A percentile compares a stretch with the other conserved stretches of the same genome.
phyloP scores from a whole-genome alignment of 2,797 vertebrate genomes.

The Diceros bicornis region DNA sequence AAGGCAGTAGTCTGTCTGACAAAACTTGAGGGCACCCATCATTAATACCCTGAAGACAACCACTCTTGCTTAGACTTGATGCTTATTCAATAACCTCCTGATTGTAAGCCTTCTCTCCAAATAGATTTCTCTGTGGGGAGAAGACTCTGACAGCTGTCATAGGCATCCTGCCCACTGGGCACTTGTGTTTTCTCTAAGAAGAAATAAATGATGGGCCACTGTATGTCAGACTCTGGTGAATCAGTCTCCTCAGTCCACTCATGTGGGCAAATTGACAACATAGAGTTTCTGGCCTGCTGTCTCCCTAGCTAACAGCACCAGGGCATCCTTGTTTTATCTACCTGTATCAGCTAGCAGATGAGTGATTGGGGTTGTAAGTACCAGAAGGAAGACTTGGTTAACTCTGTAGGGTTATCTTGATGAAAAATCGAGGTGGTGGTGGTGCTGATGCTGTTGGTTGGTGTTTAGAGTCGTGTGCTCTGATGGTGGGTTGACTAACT shows the following conservation, averaged over 20 bases:
- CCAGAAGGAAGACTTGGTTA: not conserved
- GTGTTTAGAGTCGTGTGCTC: not conserved
- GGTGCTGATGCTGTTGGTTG: not conserved
- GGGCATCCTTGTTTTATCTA: not conserved
- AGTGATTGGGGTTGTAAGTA: not conserved
- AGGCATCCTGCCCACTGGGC: not conserved
- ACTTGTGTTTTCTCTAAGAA: constrained; percentile 33
- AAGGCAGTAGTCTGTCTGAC: not conserved
- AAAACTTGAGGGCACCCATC: not conserved
- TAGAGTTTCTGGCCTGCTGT: not conserved
- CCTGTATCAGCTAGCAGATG: not conserved
- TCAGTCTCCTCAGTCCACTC: not conserved
- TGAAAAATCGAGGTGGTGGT: not conserved
- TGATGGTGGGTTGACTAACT: not conserved
- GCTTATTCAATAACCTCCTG: not conserved
- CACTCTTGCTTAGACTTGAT: not conserved
- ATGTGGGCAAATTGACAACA: not conserved
- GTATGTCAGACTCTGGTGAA: not conserved
- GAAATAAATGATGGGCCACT: not conserved
- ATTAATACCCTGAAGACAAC: not conserved
- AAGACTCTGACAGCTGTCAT: not conserved
- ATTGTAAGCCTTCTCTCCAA: not conserved
- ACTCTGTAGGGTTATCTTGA: not conserved
- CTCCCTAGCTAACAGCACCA: not conserved
- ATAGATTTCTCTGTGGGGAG: not conserved